Evolutionary conservation across 2,888 invertebrate species (phyloP).

Genomic region (Catocala fraxini): DNA sequence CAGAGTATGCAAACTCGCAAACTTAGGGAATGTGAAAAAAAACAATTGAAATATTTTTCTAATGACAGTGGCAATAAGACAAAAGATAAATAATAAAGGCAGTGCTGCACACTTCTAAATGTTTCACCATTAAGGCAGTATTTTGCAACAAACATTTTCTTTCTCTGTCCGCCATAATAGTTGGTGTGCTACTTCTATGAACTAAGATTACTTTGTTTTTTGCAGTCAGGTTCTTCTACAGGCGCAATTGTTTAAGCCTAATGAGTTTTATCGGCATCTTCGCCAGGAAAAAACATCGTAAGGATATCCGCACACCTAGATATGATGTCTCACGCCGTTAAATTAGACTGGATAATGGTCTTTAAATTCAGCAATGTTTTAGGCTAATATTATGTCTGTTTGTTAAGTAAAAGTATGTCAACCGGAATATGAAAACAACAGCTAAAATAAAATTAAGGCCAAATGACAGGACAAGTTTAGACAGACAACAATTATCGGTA

Average conservation of each 20-base stretch:
- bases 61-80: no score
- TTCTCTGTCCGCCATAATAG: conserved; percentile 10
- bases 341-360: conserved; percentile 24
- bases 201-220: conserved; percentile 39
- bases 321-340: conserved; percentile 6
- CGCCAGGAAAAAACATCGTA: conserved; percentile 43
- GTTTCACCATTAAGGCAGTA: neutral
- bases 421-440: no score
- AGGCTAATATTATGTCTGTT: no score
- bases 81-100: neutral
- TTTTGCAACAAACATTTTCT: conserved; percentile 14
- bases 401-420: no score
- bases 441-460: no score
- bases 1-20: no score
- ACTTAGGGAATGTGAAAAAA: no score
- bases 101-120: neutral
- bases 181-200: conserved; percentile 23
- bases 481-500: no score
- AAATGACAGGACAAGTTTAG: no score
- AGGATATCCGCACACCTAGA: conserved; percentile 42
- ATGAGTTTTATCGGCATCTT: conserved; percentile 28
- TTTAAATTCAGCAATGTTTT: conserved; percentile 23
- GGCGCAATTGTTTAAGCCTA: conserved; percentile 22
- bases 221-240: conserved; percentile 18
- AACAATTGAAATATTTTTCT: no score